Evolutionary conservation across 2,888 invertebrate genomes (phyloP).

Genomic region (Microchrysa polita): DNA sequence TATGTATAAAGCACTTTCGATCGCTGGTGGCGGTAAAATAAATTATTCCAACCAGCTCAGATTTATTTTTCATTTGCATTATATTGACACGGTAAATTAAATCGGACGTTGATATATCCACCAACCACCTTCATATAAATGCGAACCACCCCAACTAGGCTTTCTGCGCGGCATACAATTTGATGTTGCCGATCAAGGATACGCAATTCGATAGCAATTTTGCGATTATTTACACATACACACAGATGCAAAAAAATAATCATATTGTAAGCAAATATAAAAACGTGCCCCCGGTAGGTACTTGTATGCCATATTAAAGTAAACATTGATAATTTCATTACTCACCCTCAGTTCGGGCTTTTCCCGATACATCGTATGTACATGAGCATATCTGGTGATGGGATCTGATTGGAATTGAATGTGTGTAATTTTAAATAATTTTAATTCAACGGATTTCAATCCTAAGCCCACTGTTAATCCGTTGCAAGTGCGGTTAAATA

Average conservation of each 20-base stretch:
- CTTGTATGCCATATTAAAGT: constrained; percentile 15
- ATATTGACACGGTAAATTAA: constrained; percentile 40
- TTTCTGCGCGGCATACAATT: not conserved
- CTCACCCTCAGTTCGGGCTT: too few relatives aligned
- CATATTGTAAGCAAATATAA: constrained; percentile 42
- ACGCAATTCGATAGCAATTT: constrained; percentile 41
- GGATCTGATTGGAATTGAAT: not conserved
- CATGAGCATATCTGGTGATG: too few relatives aligned
- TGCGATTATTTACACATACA: constrained; percentile 29
- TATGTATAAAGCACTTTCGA: not conserved
- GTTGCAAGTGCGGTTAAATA: constrained; percentile 28
- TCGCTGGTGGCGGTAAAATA: not conserved
- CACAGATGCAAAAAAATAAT: constrained; percentile 32
- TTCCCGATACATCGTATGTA: not conserved
- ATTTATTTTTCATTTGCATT: constrained; percentile 41
- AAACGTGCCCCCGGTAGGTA: constrained; percentile 35
- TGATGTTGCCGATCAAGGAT: not conserved
- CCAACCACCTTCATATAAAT: not conserved
- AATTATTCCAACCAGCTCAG: not conserved
- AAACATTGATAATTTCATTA: constrained; percentile 35
- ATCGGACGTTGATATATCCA: constrained; percentile 18
- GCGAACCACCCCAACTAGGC: not conserved
- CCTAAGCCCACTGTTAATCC: constrained; percentile 40
- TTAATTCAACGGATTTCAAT: constrained; percentile 29
- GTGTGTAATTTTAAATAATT: constrained; percentile 39